phyloP scores from a whole-genome alignment of 1,140 invertebrate species.

The Stenopsyche tienmushanensis region DNA sequence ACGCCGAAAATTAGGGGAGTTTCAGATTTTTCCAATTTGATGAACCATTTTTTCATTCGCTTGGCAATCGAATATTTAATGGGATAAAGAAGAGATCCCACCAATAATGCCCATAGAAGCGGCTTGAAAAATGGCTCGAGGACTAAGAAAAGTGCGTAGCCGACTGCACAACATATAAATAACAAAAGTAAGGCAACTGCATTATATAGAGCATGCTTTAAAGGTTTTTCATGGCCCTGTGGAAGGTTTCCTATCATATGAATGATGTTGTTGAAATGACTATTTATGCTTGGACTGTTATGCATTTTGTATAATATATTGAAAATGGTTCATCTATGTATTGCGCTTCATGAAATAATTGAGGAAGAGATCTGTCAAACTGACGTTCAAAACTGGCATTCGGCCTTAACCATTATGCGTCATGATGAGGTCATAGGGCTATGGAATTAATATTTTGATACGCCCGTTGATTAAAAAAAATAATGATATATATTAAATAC shows the following conservation, averaged over 20 bases:
- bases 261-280: conserved; percentile 37
- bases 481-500: too few relatives aligned
- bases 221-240: conserved; percentile 71
- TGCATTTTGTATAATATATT: conserved; percentile 28
- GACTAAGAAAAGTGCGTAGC: conserved; percentile 74
- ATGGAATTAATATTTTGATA: too few relatives aligned
- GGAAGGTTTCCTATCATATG: conserved; percentile 49
- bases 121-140: conserved; percentile 90
- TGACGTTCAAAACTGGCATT: too few relatives aligned
- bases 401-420: too few relatives aligned
- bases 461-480: too few relatives aligned
- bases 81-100: conserved; percentile 86
- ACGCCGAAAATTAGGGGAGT: conserved; percentile 68
- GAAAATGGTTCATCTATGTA: too few relatives aligned
- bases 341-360: too few relatives aligned
- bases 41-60: conserved; percentile 71
- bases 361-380: too few relatives aligned
- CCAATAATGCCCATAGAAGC: conserved; percentile 89
- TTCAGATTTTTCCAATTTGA: conserved; percentile 59
- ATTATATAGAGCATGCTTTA: conserved; percentile 86
- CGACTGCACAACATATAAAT: conserved; percentile 64
- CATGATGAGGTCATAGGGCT: too few relatives aligned
- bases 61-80: conserved; percentile 77
- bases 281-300: conserved; percentile 35
- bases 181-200: conserved; percentile 73